Percentiles rank a stretch among this genome's conserved stretches.
Evolutionary conservation across 2,113 vertebrate species (phyloP).

Genomic region (Poicephalus meyeri): DNA sequence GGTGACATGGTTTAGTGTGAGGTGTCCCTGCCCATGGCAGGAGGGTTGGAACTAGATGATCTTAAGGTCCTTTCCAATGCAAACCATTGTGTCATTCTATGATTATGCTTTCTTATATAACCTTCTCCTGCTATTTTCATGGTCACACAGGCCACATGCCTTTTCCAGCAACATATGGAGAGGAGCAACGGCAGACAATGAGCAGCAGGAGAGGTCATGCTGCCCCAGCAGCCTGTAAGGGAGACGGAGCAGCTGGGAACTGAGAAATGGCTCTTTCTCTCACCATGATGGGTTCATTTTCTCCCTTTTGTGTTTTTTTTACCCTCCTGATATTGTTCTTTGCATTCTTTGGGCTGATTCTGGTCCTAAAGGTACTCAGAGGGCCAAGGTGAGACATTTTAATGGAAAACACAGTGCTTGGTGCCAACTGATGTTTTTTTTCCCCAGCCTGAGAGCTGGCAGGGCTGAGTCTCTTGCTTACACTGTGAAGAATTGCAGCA

Average conservation of each 20-base stretch:
- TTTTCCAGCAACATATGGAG: not conserved
- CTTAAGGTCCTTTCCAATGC: not conserved
- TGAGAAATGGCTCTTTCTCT: not conserved
- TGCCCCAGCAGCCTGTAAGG: not conserved
- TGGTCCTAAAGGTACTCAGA: not conserved
- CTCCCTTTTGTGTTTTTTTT: not conserved
- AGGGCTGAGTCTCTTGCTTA: conserved; percentile 54
- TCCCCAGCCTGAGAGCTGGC: not conserved
- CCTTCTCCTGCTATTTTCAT: not conserved
- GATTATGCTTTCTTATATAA: not conserved
- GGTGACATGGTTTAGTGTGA: not conserved
- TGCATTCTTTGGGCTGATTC: not conserved
- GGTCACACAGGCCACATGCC: not conserved
- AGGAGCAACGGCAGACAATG: not conserved
- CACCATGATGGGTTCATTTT: not conserved
- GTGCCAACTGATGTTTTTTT: not conserved
- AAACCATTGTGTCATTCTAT: not conserved
- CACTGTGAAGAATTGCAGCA: conserved; percentile 25
- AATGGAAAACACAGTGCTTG: not conserved
- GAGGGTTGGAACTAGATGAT: not conserved
- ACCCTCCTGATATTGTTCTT: not conserved
- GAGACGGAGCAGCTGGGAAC: not conserved
- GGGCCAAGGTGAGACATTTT: not conserved
- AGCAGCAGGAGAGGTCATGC: not conserved
- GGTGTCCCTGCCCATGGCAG: not conserved